phyloP scores from a whole-genome alignment of 2,888 invertebrate species.

The Lasioglossum lativentre region DNA sequence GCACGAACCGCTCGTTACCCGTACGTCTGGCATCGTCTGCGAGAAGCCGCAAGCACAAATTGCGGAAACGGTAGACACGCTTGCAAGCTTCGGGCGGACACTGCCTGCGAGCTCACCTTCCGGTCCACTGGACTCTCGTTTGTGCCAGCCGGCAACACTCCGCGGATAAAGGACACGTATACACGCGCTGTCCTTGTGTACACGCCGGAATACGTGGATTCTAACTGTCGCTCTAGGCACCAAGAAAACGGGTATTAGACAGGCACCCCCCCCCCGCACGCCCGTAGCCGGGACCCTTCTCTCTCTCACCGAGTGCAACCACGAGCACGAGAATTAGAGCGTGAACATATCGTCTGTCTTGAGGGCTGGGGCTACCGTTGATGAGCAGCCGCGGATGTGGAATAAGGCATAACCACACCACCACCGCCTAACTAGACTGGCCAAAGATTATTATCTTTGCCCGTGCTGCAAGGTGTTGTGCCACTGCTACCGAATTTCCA shows the following conservation, averaged over 20 bases:
- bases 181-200: conserved; percentile 23
- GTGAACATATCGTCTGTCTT: conserved; percentile 66
- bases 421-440: neutral
- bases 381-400: conserved; percentile 56
- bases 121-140: conserved; percentile 66
- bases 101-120: conserved; percentile 57
- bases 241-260: conserved; percentile 52
- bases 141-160: conserved; percentile 44
- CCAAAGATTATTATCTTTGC: neutral
- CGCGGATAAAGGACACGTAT: conserved; percentile 51
- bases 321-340: conserved; percentile 66
- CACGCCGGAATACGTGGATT: conserved; percentile 53
- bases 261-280: neutral
- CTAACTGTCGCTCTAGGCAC: conserved; percentile 60
- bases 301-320: conserved; percentile 24
- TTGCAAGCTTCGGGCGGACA: conserved; percentile 62
- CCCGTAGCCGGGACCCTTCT: neutral
- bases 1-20: conserved; percentile 60
- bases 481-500: neutral
- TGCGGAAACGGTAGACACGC: conserved; percentile 63
- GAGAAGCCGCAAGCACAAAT: conserved; percentile 65
- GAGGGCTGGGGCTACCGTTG: conserved; percentile 43
- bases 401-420: conserved; percentile 49
- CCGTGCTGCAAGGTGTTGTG: neutral
- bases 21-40: conserved; percentile 50